Conservation (phyloP, 1,140 invertebrate genomes). For the Drosophila ficusphila region DNA sequence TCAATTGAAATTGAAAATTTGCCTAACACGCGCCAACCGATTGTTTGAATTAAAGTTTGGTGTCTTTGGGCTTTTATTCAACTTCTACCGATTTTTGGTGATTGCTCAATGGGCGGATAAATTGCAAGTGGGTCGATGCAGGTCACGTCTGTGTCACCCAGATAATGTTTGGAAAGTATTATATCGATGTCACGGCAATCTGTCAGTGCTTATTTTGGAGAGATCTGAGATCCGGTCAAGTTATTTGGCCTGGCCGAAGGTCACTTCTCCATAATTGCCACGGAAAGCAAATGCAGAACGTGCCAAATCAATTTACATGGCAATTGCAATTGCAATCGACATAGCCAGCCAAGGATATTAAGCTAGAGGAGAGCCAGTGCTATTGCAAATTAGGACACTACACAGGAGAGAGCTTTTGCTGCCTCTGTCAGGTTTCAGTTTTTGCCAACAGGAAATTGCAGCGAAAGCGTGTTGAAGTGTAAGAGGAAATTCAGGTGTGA, state of each 20-base stretch:
- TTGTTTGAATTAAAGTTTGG: constrained; percentile 63
- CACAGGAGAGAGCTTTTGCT: constrained; percentile 4
- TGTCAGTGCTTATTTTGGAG: constrained; percentile 33
- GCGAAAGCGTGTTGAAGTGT: constrained; percentile 74
- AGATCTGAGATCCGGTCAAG: constrained; percentile 25
- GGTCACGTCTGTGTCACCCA: constrained; percentile 50
- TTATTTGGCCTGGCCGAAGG: constrained; percentile 19
- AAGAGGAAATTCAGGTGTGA: constrained; percentile 59
- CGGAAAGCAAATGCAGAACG: constrained; percentile 37
- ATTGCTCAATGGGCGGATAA: constrained; percentile 61
- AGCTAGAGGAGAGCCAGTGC: constrained; percentile 10
- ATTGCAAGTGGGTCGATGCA: constrained; percentile 68
- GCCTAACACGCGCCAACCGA: constrained; percentile 58
- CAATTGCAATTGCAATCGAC: constrained; percentile 59
- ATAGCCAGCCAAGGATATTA: constrained; percentile 28
- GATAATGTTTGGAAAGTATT: constrained; percentile 55
- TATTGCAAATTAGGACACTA: constrained; percentile 41
- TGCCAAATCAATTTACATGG: constrained; percentile 72
- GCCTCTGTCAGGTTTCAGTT: constrained; percentile 44
- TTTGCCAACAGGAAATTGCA: constrained; percentile 71
- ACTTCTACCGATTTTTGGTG: constrained; percentile 9
- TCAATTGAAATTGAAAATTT: constrained; percentile 60
- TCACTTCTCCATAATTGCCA: constrained; percentile 33
- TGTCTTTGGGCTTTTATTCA: constrained; percentile 6
- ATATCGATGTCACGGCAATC: constrained; percentile 52